Evolutionary conservation across 2,113 vertebrate genomes (phyloP), one percentile per base, ranked within the genome.

Genomic region (Aythya baeri): DNA sequence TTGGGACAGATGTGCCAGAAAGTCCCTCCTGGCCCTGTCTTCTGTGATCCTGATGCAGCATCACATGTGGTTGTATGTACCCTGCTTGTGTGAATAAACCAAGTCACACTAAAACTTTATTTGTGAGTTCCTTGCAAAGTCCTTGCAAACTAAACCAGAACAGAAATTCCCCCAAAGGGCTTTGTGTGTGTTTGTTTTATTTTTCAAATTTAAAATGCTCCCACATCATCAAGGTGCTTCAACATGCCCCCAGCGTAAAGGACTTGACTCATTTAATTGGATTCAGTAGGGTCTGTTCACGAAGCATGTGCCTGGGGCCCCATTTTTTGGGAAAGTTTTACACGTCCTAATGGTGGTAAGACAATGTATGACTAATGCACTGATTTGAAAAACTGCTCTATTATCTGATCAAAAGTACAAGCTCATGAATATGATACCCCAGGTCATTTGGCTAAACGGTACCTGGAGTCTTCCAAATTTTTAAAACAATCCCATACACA

Each of bases 371-470:
- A 96, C 80, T 96, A 96, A 96, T 75, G 52, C 83, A 83, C 61
- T 88, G 92, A 88, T 95, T 93, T 96, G 93, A 94, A 96, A 97
- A 96, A 78, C 73, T 82, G 70, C 77, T 50, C 34, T 83, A 92
- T 87, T 93, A 94, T 96, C 94, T 96, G 94, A 96, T 97, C 70
- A 92, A 87, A 95, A 96, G 92, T 96, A 95, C 94, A 95, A 95
- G 93, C 96, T 93, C 71, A 90, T 78, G 83, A 96, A 96, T 91
- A 65, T n/a, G 93, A 93, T 88, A 75, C 93, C 5, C 21, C 92
- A 79, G 94, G 94, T 96, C 93, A 91, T 97, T 96, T 96, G 93
- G 96, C 96, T 86, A 78, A 84, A 83, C 62, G 34, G 1, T 62
- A 94, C 80, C 73, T 81, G 77, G 38, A 92, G 74, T 78, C 77